Conservation (phyloP, 1,140 invertebrate species). For the Chrysoperla carnea region DNA sequence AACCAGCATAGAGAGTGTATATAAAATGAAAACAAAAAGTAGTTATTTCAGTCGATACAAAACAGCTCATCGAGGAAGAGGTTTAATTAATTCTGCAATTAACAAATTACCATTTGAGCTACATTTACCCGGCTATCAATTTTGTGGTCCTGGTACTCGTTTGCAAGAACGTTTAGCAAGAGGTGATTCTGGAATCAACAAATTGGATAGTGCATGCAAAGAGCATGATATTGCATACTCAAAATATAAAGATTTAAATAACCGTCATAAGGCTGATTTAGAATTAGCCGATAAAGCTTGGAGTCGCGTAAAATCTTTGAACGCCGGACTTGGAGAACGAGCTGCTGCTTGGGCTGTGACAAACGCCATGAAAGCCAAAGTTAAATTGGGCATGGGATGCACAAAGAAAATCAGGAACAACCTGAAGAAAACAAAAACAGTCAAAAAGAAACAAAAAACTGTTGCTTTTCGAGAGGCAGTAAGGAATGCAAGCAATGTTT, state of each 20-base stretch:
- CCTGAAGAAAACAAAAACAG: constrained; percentile 2
- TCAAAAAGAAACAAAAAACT: too few relatives aligned
- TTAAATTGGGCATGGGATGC: constrained; percentile 14
- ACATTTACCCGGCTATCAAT: constrained; percentile 26
- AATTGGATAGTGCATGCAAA: constrained; percentile 23
- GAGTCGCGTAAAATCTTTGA: constrained; percentile 17
- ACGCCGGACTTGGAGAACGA: constrained; percentile 16
- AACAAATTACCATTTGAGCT: constrained; percentile 24
- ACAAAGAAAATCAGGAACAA: constrained; percentile 6
- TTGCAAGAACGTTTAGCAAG: constrained; percentile 20
- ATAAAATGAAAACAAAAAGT: too few relatives aligned
- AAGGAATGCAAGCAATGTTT: constrained; percentile 1
- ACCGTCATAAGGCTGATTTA: constrained; percentile 20
- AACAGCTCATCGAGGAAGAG: not conserved
- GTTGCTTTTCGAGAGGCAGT: constrained; percentile 2
- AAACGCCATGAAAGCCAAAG: constrained; percentile 17
- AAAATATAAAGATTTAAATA: constrained; percentile 13
- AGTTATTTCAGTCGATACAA: too few relatives aligned
- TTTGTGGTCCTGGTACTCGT: constrained; percentile 27
- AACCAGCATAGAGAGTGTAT: too few relatives aligned
- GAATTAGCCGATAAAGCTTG: constrained; percentile 19
- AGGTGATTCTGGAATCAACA: constrained; percentile 24
- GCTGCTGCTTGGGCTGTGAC: constrained; percentile 13
- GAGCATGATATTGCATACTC: constrained; percentile 25
- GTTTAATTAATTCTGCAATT: constrained; percentile 12